These are phyloP conservation scores for Hypotaenidia philippensis DNA, from an alignment of 2,797 vertebrate species.

Conservation along the genomic window DNA sequence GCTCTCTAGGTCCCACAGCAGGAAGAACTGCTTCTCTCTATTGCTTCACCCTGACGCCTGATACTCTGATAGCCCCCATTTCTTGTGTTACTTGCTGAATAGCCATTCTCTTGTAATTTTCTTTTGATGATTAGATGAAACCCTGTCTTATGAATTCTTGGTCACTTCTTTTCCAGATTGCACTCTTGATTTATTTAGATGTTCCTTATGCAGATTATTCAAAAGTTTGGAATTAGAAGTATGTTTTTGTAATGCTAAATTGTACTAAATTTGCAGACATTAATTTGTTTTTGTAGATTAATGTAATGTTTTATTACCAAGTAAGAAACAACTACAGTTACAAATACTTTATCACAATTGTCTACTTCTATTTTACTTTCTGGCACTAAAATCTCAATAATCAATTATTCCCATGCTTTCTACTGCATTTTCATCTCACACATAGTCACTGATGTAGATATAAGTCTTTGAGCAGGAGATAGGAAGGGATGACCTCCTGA, in stretches of 20 bases:
- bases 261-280: neutral
- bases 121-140: neutral
- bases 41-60: neutral
- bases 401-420: neutral
- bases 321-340: neutral
- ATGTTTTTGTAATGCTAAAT: neutral
- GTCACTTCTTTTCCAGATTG: neutral
- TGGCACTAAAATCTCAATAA: neutral
- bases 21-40: neutral
- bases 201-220: neutral
- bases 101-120: neutral
- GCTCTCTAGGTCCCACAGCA: neutral
- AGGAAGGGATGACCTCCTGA: neutral
- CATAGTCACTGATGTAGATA: neutral
- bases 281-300: neutral
- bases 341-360: neutral
- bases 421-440: neutral
- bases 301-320: neutral
- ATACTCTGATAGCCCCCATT: neutral
- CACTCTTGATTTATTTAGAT: constrained; percentile 14
- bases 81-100: neutral
- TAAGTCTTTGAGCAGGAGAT: neutral
- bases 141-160: neutral
- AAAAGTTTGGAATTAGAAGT: neutral
- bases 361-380: neutral